These are phyloP conservation scores for Aphaenogaster floridana DNA, from an alignment of 1,140 invertebrate genomes.

Conservation along the genomic window DNA sequence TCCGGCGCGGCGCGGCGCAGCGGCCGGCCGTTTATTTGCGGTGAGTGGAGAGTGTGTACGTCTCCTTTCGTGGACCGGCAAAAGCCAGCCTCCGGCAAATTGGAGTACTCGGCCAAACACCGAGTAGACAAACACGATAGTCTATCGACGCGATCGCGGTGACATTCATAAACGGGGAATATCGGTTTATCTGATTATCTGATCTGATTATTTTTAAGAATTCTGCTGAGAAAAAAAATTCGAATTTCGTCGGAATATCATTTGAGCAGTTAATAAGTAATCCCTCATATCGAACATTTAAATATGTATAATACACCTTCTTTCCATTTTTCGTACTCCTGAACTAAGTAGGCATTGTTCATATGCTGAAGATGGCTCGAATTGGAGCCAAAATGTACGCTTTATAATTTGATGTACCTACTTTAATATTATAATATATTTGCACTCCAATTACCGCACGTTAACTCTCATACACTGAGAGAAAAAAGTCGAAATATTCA, in stretches of 20 bases:
- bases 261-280: background rate
- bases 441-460: no score
- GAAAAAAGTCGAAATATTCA: no score
- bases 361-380: no score
- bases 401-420: no score
- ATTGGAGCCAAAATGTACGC: no score
- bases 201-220: background rate
- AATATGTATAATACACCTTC: background rate
- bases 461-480: no score
- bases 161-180: background rate
- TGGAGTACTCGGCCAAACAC: background rate
- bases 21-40: constrained; percentile 70
- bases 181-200: background rate
- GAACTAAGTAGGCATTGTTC: no score
- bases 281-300: background rate
- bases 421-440: no score
- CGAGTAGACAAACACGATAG: background rate
- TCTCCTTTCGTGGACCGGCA: constrained; percentile 44
- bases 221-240: background rate
- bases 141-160: background rate
- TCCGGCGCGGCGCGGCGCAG: background rate
- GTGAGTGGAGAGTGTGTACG: constrained; percentile 21
- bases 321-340: no score
- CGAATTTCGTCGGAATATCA: background rate
- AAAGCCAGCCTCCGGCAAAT: background rate